Conservation (phyloP, 2,888 invertebrate genomes). For the Trachelus troglodyta region DNA sequence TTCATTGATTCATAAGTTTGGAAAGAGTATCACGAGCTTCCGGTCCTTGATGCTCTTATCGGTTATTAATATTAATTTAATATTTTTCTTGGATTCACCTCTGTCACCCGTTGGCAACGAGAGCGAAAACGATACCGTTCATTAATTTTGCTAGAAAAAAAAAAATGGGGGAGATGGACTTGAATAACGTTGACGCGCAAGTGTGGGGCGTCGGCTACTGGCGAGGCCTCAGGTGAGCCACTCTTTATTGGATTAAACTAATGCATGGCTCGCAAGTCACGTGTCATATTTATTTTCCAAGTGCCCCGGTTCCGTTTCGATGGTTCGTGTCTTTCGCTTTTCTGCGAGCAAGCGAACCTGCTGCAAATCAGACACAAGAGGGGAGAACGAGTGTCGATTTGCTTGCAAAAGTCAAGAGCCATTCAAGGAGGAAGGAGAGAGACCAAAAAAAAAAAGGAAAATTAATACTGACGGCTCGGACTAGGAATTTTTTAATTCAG, state of each 20-base stretch:
- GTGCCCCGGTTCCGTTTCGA: slow-evolving; percentile 31
- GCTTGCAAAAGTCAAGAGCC: background rate
- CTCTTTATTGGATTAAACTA: slow-evolving; percentile 39
- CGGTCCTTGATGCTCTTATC: background rate
- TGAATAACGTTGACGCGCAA: slow-evolving; percentile 60
- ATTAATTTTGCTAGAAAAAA: slow-evolving; percentile 10
- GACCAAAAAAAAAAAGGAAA: background rate
- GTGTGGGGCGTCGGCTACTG: slow-evolving; percentile 55
- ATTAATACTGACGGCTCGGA: slow-evolving; percentile 32
- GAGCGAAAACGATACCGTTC: background rate
- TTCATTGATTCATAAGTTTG: background rate
- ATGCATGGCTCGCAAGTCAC: slow-evolving; percentile 51
- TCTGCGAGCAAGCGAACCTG: slow-evolving; percentile 35
- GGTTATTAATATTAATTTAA: background rate
- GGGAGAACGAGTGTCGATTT: background rate
- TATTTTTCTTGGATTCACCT: background rate
- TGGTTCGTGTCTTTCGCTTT: slow-evolving; percentile 12
- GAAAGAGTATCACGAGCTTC: background rate
- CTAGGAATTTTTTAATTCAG: slow-evolving; percentile 33
- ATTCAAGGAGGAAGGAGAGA: background rate
- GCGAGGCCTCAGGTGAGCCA: slow-evolving; percentile 64
- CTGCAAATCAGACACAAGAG: background rate
- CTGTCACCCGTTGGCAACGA: background rate
- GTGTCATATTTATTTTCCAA: slow-evolving; percentile 56
- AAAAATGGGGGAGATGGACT: slow-evolving; percentile 54